Evolutionary conservation across 2,888 invertebrate genomes (phyloP).

Genomic region (Phengaris arion): DNA sequence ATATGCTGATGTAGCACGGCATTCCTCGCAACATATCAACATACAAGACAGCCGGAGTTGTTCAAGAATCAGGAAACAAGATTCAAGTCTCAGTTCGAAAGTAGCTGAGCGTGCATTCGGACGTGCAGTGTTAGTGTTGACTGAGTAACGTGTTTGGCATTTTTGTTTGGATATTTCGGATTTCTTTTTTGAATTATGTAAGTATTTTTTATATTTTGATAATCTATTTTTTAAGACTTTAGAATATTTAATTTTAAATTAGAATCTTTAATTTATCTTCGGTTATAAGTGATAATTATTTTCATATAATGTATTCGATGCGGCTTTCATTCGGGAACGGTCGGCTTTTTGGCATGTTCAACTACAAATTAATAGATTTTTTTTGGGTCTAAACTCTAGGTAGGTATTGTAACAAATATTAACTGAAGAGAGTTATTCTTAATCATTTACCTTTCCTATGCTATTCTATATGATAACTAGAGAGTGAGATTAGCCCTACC

Average conservation of each 20-base stretch:
- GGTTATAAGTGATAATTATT: too few species aligned
- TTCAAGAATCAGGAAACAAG: neutral
- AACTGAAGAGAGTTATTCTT: too few species aligned
- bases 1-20: slow-evolving; percentile 56
- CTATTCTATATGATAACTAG: too few species aligned
- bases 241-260: neutral
- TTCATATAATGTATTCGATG: too few species aligned
- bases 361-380: too few species aligned
- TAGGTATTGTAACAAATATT: too few species aligned
- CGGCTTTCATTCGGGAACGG: too few species aligned
- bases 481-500: too few species aligned
- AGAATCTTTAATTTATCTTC: too few species aligned
- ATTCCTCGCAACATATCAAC: slow-evolving; percentile 61
- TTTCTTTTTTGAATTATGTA: slow-evolving; percentile 4
- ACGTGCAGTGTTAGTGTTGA: slow-evolving; percentile 47
- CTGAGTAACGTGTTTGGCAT: neutral
- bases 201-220: slow-evolving; percentile 31
- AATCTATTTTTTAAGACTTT: neutral
- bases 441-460: too few species aligned
- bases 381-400: too few species aligned
- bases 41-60: neutral
- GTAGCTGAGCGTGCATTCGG: slow-evolving; percentile 62
- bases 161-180: slow-evolving; percentile 10
- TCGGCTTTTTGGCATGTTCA: too few species aligned
- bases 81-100: slow-evolving; percentile 64